Evolutionary conservation across 2,113 vertebrate species (phyloP), one percentile per base, ranked within the genome.

Genomic region (Noctilio leporinus): DNA sequence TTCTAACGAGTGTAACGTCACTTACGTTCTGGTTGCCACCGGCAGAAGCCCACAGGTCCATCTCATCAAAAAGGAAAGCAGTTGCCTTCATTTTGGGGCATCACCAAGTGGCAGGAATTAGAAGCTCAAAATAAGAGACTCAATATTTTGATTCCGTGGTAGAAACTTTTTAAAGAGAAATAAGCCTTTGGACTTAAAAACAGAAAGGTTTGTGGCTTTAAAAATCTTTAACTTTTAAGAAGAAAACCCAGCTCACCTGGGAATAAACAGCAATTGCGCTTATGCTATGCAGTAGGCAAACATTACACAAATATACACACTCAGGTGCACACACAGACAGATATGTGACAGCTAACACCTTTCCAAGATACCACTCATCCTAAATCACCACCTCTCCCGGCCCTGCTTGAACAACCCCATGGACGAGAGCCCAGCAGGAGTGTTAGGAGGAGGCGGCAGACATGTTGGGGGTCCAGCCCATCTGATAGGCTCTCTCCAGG

Each of bases 401-500:
- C 95, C 49, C 94, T 97, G 96, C 95, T 93, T 93, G 49, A 96
- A 93, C 35, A 70, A 95, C 80, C 73, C 94, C 55, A 69, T 30
- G 57, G 77, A 89, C 96, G 65, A 38, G 16, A 28, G 20, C 1
- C 3, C 10, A 26, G 78, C 86, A 1, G 82, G 97, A 73, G 88
- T 7, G 96, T 99, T 99, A 99, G 97, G 99, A 99, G 64, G 99
- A 99, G 67, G 99, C 98, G 55, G 98, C 98, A 24, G 99, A 99
- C 90, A 99, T 99, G 93, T 98, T 99, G 96, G 99, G 99, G 98
- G 99, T 99, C 99, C 99, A 99, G 97, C 99, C 99, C 99, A 99
- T 99, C 97, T 99, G 99, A 96, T 99, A 99, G 97, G 99, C 99
- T 96, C 99, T 98, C 98, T 99, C 99, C 98, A 99, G 97, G 43